Evolutionary conservation across 2,113 vertebrate genomes (phyloP).

Genomic region (Anthoscopus minutus): DNA sequence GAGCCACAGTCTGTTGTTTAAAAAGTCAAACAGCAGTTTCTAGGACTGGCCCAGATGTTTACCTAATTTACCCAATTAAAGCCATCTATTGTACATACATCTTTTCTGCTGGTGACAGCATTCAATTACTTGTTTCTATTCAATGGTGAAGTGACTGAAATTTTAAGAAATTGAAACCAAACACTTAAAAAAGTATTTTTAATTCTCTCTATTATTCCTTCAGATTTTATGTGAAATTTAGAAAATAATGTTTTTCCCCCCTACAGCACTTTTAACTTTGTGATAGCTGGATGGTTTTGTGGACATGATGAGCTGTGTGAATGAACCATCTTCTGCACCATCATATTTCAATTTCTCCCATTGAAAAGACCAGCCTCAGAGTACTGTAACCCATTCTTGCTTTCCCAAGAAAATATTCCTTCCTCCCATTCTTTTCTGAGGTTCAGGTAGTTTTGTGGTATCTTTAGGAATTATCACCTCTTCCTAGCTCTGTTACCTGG

Average conservation of each 20-base stretch:
- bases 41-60: slow-evolving; percentile 28
- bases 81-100: not conserved
- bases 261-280: not conserved
- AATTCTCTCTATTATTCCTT: not conserved
- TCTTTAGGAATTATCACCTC: not conserved
- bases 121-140: not conserved
- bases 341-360: not conserved
- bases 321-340: not conserved
- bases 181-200: not conserved
- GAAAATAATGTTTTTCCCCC: not conserved
- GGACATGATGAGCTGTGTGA: not conserved
- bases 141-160: not conserved
- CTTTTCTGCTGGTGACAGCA: not conserved
- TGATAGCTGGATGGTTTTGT: not conserved
- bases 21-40: slow-evolving; percentile 30
- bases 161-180: not conserved
- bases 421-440: not conserved
- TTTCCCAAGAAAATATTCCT: not conserved
- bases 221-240: not conserved
- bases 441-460: not conserved
- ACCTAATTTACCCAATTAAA: slow-evolving; percentile 40
- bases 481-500: not conserved
- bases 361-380: not conserved
- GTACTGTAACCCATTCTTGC: not conserved
- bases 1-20: not conserved